Percentiles rank a stretch among this genome's conserved stretches.
phyloP scores from a whole-genome alignment of 23 tunicate genomes.

The Aplidium turbinatum region DNA sequence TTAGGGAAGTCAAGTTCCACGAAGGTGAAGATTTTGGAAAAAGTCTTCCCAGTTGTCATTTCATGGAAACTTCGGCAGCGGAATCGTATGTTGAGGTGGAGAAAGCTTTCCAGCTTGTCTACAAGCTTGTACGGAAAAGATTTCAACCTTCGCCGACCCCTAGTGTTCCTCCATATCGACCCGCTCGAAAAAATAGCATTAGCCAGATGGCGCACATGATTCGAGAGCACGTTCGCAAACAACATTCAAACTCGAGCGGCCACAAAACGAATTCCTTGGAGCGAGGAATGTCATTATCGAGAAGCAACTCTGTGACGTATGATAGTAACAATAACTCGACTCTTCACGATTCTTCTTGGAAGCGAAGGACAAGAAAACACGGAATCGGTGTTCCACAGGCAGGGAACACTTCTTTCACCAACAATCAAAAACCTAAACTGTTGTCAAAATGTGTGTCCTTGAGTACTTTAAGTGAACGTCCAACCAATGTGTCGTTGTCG shows the following conservation, averaged over 20 bases:
- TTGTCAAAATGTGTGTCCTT: conserved; percentile 40
- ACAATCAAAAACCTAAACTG: conserved; percentile 2
- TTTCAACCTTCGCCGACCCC: conserved; percentile 20
- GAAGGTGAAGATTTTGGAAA: conserved; percentile 26
- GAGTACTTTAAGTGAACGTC: conserved; percentile 39
- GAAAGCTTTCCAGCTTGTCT: conserved; percentile 19
- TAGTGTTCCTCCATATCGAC: not conserved
- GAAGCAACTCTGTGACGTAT: conserved; percentile 15
- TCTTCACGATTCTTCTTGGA: conserved; percentile 1
- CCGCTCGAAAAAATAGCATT: conserved; percentile 15
- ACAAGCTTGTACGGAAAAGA: conserved; percentile 4
- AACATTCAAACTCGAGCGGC: conserved; percentile 1
- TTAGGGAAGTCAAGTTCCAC: conserved; percentile 23
- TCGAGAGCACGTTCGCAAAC: conserved; percentile 11
- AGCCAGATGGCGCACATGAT: conserved; percentile 38
- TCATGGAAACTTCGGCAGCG: conserved; percentile 38
- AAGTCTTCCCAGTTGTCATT: conserved; percentile 10
- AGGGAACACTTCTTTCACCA: not conserved
- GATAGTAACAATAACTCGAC: conserved; percentile 16
- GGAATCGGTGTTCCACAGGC: not conserved
- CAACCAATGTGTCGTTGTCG: not conserved
- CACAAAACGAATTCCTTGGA: conserved; percentile 19
- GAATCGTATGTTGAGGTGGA: conserved; percentile 40
- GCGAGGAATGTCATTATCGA: conserved; percentile 16
- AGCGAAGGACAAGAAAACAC: conserved; percentile 7